These are phyloP conservation scores for Heteromurus nitidus DNA, from an alignment of 2,888 invertebrate genomes.

Conservation along the genomic window DNA sequence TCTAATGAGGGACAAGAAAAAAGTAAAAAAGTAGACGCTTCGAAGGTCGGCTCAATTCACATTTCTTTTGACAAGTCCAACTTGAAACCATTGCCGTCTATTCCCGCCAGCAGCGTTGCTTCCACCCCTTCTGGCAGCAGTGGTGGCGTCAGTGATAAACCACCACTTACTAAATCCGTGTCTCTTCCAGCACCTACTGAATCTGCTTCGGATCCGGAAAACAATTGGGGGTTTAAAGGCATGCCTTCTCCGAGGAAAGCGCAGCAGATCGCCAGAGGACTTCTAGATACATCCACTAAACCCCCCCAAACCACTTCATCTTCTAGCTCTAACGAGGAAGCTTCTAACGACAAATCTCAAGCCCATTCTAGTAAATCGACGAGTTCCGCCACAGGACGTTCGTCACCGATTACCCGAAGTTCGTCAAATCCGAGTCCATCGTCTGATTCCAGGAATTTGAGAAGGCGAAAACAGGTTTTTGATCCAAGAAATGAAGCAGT, in stretches of 20 bases:
- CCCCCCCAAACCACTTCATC: not conserved
- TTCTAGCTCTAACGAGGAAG: not conserved
- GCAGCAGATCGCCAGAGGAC: not conserved
- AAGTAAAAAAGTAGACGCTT: no score
- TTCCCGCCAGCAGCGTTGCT: no score
- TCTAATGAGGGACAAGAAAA: no score
- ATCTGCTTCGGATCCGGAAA: not conserved
- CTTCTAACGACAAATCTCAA: not conserved
- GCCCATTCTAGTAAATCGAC: no score
- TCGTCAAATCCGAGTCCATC: not conserved
- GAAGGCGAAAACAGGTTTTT: not conserved
- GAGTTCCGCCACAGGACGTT: no score
- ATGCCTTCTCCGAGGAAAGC: not conserved
- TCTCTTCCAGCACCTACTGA: not conserved
- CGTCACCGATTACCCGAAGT: no score
- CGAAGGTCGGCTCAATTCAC: no score
- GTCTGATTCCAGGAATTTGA: not conserved
- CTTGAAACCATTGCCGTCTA: no score
- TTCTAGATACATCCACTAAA: not conserved
- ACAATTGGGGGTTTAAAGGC: not conserved
- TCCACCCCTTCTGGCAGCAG: no score
- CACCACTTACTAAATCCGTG: not conserved
- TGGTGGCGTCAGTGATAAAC: no score
- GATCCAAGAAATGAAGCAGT: not conserved
- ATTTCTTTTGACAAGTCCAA: no score